Base-by-base conservation (phyloP, 1,140 invertebrate species). In the Cydia fagiglandana region DNA sequence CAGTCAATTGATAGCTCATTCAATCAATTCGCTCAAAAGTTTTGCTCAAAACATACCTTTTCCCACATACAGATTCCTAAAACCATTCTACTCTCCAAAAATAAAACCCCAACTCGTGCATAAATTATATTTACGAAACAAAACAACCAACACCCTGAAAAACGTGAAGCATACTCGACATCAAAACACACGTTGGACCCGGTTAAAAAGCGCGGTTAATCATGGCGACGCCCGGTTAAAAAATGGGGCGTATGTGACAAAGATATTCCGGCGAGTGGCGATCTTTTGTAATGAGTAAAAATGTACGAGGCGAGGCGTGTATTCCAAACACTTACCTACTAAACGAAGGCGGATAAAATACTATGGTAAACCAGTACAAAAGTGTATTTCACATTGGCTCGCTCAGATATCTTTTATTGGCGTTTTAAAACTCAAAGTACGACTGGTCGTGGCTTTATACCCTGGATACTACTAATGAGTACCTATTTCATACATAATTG, bases 191-290 rank as follows among this genome's bases (percentile, higher is more conserved):
- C 56, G 47, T 50, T 50, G 15, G 56, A 24, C 56, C 56, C 56
- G 56, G 56, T 24, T 61, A 61, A 61, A 61, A 61, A 61, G 17
- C 20, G 56, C 17, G 56, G 53, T 17, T 61, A 61, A 61, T 61
- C 56, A 24, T 61, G 56, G 17, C 56, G 4, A 0, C 17, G 20
- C 20, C 56, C 56, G 56, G 56, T 61, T 61, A 61, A 61, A 61
- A 61, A 61, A 24, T 24, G 2, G 53, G 56, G 20, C 56, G 56
- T 61, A 61, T 24, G 56, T 24, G 56, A 24, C 20, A 24, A 53
- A 61, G 56, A 61, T 12, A 61, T 24, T 24, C 20, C n/a, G 53
- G 53, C 6, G 53, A 56, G 53, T 17, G 53, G 15, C 1, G 15
- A 56, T 56, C 53, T 56, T 56, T 61, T 61, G 56, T 61, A 12